Conservation (phyloP, 2,797 vertebrate species). For the Gambelia wislizenii region DNA sequence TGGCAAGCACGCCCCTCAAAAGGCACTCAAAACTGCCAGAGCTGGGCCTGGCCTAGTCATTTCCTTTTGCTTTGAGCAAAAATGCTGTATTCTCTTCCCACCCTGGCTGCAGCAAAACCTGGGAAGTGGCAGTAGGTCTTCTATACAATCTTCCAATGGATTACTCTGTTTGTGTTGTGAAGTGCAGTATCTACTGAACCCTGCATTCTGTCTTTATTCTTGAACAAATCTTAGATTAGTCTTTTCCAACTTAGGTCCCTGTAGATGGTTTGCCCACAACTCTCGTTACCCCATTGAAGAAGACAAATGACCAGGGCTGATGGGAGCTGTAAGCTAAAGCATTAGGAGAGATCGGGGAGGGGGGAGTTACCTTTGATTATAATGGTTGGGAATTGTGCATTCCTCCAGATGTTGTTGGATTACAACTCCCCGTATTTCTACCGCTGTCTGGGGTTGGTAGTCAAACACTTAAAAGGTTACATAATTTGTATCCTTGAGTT, state of each 20-base stretch:
- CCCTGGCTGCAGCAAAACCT: background rate
- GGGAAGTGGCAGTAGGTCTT: background rate
- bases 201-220: background rate
- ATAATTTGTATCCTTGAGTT: background rate
- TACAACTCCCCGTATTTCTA: too few species aligned
- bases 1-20: background rate
- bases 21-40: background rate
- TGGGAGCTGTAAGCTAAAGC: background rate
- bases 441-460: too few species aligned
- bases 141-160: background rate
- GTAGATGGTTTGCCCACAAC: background rate
- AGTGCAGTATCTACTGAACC: conserved; percentile 35
- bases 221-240: background rate
- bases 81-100: background rate
- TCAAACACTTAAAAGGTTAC: too few species aligned
- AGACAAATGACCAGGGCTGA: background rate
- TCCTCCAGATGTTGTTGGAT: too few species aligned
- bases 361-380: background rate
- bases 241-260: background rate
- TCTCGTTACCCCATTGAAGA: background rate
- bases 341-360: background rate
- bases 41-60: background rate
- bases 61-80: background rate
- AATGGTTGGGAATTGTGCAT: too few species aligned
- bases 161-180: conserved; percentile 14